Evolutionary conservation across 2,113 vertebrate genomes (phyloP).

Genomic region (Pluvialis apricaria): DNA sequence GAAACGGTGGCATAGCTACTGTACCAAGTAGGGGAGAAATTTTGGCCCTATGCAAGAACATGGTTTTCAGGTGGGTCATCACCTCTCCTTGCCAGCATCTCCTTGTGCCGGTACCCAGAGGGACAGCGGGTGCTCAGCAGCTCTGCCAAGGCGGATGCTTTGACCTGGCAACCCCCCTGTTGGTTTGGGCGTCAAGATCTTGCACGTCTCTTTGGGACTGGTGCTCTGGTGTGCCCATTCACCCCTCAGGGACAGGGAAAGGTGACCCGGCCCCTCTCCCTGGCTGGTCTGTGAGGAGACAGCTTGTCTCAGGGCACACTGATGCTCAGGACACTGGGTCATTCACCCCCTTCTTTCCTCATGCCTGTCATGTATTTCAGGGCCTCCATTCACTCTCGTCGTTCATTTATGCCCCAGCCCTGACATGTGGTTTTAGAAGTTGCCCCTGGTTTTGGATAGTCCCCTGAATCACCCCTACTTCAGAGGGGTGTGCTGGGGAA

Average conservation of each 20-base stretch:
- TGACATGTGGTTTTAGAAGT: not conserved
- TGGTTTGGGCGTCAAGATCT: not conserved
- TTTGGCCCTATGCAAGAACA: not conserved
- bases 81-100: not conserved
- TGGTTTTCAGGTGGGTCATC: not conserved
- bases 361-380: not conserved
- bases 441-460: not conserved
- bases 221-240: not conserved
- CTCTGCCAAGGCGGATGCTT: not conserved
- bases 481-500: not conserved
- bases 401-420: not conserved
- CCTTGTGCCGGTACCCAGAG: not conserved
- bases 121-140: not conserved
- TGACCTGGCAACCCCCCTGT: not conserved
- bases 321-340: not conserved
- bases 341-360: not conserved
- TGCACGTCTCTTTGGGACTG: rapidly evolving
- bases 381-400: not conserved
- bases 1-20: not conserved
- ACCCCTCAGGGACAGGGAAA: not conserved
- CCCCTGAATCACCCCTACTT: not conserved
- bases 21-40: not conserved
- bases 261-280: not conserved
- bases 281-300: not conserved
- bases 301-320: not conserved